Conservation (phyloP, 2,888 invertebrate species). For the Temnothorax rugatulus region DNA sequence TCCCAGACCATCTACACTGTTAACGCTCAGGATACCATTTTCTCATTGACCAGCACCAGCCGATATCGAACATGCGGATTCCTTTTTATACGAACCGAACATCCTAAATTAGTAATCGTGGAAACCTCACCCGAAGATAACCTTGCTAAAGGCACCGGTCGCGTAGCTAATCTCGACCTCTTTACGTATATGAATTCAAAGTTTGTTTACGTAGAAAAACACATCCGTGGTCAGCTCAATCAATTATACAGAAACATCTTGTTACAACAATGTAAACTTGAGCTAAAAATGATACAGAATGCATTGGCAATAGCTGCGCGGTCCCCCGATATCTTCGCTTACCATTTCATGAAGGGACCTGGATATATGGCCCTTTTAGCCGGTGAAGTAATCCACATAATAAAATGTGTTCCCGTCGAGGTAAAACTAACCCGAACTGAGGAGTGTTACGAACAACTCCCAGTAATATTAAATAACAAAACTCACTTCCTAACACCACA, state of each 20-base stretch:
- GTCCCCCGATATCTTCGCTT: neutral
- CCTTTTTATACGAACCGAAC: no score
- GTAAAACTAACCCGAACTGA: neutral
- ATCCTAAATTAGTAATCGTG: no score
- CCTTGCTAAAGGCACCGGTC: neutral
- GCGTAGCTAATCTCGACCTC: neutral
- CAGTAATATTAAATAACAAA: neutral
- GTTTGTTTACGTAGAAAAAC: no score
- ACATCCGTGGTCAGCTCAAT: neutral
- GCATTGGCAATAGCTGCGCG: neutral
- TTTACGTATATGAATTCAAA: neutral
- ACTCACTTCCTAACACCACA: neutral
- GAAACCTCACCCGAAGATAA: no score
- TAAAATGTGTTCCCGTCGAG: neutral
- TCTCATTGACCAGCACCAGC: no score
- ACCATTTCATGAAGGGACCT: neutral
- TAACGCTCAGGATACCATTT: no score
- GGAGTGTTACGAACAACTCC: neutral
- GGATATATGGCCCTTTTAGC: neutral
- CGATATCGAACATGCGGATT: no score
- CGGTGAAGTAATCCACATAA: neutral
- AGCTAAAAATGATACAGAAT: neutral
- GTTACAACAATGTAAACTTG: neutral
- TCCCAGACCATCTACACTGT: no score
- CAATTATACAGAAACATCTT: neutral